Evolutionary conservation across 2,113 vertebrate genomes (phyloP).

Genomic region (Alexandromys fortis): DNA sequence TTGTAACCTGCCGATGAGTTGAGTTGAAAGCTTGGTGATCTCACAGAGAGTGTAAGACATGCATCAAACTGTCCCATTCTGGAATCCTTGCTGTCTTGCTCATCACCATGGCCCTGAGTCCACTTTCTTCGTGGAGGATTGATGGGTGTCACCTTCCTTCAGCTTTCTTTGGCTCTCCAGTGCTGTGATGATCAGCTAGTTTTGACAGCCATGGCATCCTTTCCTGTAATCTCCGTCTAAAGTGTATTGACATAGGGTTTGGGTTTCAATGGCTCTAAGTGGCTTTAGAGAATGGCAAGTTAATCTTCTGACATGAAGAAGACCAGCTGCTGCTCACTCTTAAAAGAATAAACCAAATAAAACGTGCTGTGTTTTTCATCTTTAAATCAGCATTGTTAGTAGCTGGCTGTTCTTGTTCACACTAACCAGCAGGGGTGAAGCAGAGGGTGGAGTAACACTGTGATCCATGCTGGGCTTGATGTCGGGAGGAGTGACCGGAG

Average conservation of each 20-base stretch:
- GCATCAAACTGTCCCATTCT: neutral
- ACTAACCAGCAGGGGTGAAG: neutral
- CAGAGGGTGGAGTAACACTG: neutral
- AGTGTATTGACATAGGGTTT: slow-evolving; percentile 63
- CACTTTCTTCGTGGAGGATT: neutral
- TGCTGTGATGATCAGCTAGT: neutral
- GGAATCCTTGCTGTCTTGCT: neutral
- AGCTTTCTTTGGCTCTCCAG: neutral
- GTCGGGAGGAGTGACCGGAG: too few relatives aligned
- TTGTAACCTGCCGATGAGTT: slow-evolving; percentile 16
- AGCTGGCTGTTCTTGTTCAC: neutral
- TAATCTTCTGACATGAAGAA: slow-evolving; percentile 70
- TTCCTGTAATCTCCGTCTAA: slow-evolving; percentile 49
- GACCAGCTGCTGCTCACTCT: slow-evolving; percentile 41
- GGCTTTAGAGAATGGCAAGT: slow-evolving; percentile 64
- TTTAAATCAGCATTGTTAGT: slow-evolving; percentile 54
- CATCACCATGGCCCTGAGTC: neutral
- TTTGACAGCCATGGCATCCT: slow-evolving; percentile 4
- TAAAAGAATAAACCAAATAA: slow-evolving; percentile 58
- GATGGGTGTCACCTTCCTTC: neutral
- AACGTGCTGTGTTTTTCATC: slow-evolving; percentile 63
- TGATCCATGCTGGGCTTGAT: neutral
- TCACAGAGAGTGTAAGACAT: neutral
- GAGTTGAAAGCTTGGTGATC: slow-evolving; percentile 35
- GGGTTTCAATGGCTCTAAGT: slow-evolving; percentile 61